Evolutionary conservation across 2,888 invertebrate species (phyloP).

Genomic region (Xanthorhoe designata): DNA sequence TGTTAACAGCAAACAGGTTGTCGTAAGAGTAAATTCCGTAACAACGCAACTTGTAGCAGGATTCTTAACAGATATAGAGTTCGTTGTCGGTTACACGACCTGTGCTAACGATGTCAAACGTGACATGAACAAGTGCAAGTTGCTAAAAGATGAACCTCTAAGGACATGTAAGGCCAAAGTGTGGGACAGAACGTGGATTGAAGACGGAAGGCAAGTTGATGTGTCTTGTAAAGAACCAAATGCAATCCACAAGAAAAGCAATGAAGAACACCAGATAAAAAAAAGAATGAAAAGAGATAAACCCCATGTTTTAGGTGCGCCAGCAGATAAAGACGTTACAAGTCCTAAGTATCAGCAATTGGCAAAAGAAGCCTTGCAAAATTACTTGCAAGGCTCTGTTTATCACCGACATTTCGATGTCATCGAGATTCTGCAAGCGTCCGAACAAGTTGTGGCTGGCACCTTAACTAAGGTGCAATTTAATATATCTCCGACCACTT

Average conservation of each 20-base stretch:
- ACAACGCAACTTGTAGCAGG: slow-evolving; percentile 84
- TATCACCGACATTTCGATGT: slow-evolving; percentile 48
- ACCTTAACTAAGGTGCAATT: slow-evolving; percentile 79
- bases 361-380: slow-evolving; percentile 52
- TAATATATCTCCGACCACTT: slow-evolving; percentile 74
- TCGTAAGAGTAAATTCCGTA: slow-evolving; percentile 74
- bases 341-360: slow-evolving; percentile 48
- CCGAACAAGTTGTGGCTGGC: slow-evolving; percentile 79
- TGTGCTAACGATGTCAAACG: slow-evolving; percentile 70
- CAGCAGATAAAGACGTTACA: slow-evolving; percentile 11
- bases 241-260: neutral
- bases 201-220: slow-evolving; percentile 71
- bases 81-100: slow-evolving; percentile 84
- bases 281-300: slow-evolving; percentile 44
- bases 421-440: slow-evolving; percentile 63
- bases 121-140: slow-evolving; percentile 56
- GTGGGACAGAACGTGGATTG: slow-evolving; percentile 87
- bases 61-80: slow-evolving; percentile 83
- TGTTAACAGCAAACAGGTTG: slow-evolving; percentile 62
- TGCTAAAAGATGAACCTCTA: slow-evolving; percentile 59
- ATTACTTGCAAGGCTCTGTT: slow-evolving; percentile 49
- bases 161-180: slow-evolving; percentile 64
- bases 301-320: slow-evolving; percentile 35
- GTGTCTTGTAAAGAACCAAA: slow-evolving; percentile 58
- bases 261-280: slow-evolving; percentile 31